Evolutionary conservation across 2,888 invertebrate species (phyloP).

Genomic region (Calliopum simillimum): DNA sequence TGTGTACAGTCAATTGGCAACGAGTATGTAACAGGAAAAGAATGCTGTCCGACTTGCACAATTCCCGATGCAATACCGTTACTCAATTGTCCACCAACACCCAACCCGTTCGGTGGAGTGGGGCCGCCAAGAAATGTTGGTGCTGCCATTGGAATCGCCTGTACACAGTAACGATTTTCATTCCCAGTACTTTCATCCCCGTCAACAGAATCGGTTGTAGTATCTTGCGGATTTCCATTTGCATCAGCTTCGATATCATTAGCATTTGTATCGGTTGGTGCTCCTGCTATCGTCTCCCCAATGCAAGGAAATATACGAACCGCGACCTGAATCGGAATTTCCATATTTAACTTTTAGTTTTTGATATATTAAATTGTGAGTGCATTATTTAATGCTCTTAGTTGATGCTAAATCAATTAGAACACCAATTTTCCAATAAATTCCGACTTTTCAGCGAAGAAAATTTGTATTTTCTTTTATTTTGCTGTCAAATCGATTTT

Average conservation of each 20-base stretch:
- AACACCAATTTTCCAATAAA: background rate
- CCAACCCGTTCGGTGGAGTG: slow-evolving; percentile 48
- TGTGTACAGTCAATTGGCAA: slow-evolving; percentile 74
- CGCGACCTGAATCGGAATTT: slow-evolving; percentile 80
- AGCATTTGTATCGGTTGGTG: slow-evolving; percentile 12
- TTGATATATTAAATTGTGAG: no score
- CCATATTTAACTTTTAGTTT: slow-evolving; percentile 68
- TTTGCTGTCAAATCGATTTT: slow-evolving; percentile 57
- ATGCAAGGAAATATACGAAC: slow-evolving; percentile 75
- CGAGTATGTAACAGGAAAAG: slow-evolving; percentile 71
- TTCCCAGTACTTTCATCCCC: slow-evolving; percentile 33
- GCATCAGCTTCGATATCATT: slow-evolving; percentile 31
- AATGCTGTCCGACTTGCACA: slow-evolving; percentile 63
- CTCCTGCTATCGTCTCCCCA: slow-evolving; percentile 66
- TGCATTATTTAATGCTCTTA: background rate
- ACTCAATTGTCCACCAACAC: slow-evolving; percentile 49
- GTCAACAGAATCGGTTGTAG: background rate
- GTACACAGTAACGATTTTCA: slow-evolving; percentile 53
- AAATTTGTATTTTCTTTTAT: slow-evolving; percentile 4
- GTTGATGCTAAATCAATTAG: background rate
- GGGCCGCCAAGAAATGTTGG: slow-evolving; percentile 67
- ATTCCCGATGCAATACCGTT: slow-evolving; percentile 62
- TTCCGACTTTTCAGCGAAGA: background rate
- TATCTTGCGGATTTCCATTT: slow-evolving; percentile 43
- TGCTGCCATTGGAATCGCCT: slow-evolving; percentile 64